phyloP scores from a whole-genome alignment of 2,888 invertebrate species.

The Drosophila nr. perissopoda region DNA sequence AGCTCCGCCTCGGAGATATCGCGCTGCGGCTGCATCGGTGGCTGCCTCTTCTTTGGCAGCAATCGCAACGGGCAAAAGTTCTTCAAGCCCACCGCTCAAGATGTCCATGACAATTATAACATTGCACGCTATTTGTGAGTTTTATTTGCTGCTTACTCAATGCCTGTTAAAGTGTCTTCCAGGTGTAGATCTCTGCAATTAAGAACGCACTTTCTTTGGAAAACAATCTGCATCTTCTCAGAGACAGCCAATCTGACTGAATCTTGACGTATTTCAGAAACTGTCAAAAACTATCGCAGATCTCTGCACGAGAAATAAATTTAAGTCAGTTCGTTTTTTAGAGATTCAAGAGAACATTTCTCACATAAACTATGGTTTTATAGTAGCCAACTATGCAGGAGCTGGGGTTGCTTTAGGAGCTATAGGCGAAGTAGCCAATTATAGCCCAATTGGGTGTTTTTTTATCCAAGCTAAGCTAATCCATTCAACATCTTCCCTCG shows the following conservation, averaged over 20 bases:
- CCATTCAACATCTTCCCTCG: constrained; percentile 12
- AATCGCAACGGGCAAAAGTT: constrained; percentile 95
- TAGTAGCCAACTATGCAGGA: no score
- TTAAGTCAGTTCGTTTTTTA: no score
- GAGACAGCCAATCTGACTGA: no score
- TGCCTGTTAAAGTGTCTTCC: not conserved
- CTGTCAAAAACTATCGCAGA: no score
- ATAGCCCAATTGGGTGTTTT: no score
- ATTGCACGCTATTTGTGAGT: constrained; percentile 88
- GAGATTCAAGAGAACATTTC: not conserved
- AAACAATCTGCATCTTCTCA: no score
- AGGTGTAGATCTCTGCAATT: no score
- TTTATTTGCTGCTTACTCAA: not conserved
- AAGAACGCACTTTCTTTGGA: no score
- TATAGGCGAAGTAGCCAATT: no score
- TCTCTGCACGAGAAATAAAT: no score
- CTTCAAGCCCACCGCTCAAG: constrained; percentile 93
- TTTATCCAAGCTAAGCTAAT: not conserved
- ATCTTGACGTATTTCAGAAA: no score
- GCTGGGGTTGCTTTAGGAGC: no score
- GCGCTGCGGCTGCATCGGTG: constrained; percentile 98
- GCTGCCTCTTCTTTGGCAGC: constrained; percentile 96
- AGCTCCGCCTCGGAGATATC: constrained; percentile 87
- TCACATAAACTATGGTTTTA: not conserved
- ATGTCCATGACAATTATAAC: constrained; percentile 92